Evolutionary conservation across 2,888 invertebrate genomes (phyloP).

Genomic region (Mesorhabditis spiculigera): DNA sequence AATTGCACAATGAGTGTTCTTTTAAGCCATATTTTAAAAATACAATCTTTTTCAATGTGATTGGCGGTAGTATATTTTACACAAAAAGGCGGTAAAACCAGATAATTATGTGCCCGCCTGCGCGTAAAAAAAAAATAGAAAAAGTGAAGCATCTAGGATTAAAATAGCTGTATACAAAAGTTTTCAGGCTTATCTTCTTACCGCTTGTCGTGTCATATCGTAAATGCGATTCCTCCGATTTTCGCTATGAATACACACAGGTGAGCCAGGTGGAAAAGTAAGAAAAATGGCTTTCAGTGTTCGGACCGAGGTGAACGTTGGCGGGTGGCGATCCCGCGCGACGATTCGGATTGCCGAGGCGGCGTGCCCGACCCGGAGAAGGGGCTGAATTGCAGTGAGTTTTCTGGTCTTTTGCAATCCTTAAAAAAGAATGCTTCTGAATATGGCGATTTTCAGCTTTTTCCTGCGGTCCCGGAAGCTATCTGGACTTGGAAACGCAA

Average conservation of each 20-base stretch:
- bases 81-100: too few relatives aligned
- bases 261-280: background rate
- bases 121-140: too few relatives aligned
- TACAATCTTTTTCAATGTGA: too few relatives aligned
- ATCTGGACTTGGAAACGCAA: conserved; percentile 64
- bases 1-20: too few relatives aligned
- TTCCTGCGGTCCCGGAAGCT: conserved; percentile 65
- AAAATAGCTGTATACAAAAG: too few relatives aligned
- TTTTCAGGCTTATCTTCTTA: conserved; percentile 1
- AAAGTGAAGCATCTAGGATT: too few relatives aligned
- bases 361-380: conserved; percentile 62
- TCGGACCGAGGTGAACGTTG: conserved; percentile 53
- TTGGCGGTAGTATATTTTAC: too few relatives aligned
- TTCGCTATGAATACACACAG: background rate
- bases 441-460: conserved; percentile 55
- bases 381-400: conserved; percentile 65
- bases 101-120: too few relatives aligned
- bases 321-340: conserved; percentile 65
- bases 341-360: conserved; percentile 54
- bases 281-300: conserved; percentile 1
- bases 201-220: background rate
- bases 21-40: too few relatives aligned
- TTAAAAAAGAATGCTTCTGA: background rate
- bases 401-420: background rate
- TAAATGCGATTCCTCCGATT: background rate